These are phyloP conservation scores for Conus betulinus DNA, from an alignment of 1,140 invertebrate species.

Conservation along the genomic window DNA sequence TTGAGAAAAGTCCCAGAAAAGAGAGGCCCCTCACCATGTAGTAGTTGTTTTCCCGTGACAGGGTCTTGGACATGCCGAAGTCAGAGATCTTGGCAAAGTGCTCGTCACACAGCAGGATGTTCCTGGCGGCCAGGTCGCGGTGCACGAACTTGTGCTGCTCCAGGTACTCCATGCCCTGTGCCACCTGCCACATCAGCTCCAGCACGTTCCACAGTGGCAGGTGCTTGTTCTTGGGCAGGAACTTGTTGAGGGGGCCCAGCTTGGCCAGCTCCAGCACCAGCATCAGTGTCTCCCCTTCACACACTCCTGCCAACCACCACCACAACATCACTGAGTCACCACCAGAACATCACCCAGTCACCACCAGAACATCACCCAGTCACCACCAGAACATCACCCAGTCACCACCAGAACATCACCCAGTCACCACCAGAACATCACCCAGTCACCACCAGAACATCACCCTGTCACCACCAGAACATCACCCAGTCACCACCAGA, in stretches of 20 bases:
- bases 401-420: no score
- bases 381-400: no score
- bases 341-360: no score
- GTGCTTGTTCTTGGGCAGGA: slow-evolving; percentile 71
- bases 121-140: slow-evolving; percentile 93
- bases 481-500: no score
- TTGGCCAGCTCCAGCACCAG: slow-evolving; percentile 78
- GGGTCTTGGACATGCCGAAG: slow-evolving; percentile 75
- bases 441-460: no score
- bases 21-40: slow-evolving; percentile 66
- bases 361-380: no score
- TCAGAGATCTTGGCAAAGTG: slow-evolving; percentile 92
- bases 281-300: slow-evolving; percentile 76
- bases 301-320: slow-evolving; percentile 68
- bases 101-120: slow-evolving; percentile 89
- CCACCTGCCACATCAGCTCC: slow-evolving; percentile 58
- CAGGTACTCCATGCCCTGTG: slow-evolving; percentile 91
- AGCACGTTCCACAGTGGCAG: slow-evolving; percentile 38
- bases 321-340: no score
- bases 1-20: no score
- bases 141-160: slow-evolving; percentile 86
- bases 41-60: slow-evolving; percentile 71
- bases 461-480: no score
- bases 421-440: no score
- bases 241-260: slow-evolving; percentile 76